phyloP scores from a whole-genome alignment of 2,888 invertebrate species.

The Eulithis testata region DNA sequence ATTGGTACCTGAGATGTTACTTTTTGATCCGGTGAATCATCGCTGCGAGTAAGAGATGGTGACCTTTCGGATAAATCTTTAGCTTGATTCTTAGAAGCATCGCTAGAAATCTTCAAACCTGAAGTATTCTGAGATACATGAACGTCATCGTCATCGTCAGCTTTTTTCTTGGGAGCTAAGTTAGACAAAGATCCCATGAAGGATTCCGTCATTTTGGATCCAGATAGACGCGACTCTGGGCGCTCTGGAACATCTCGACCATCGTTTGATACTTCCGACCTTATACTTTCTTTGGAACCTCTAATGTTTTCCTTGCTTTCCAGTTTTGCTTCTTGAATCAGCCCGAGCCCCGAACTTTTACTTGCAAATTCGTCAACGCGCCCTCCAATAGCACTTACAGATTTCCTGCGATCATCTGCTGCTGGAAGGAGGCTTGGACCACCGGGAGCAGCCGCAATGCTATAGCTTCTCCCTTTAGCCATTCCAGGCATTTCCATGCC shows the following conservation, averaged over 20 bases:
- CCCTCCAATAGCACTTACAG: slow-evolving; percentile 78
- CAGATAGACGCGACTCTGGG: slow-evolving; percentile 76
- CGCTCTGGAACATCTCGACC: slow-evolving; percentile 66
- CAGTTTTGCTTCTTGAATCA: slow-evolving; percentile 77
- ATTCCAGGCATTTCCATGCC: slow-evolving; percentile 71
- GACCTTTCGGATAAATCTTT: slow-evolving; percentile 77
- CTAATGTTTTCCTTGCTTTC: slow-evolving; percentile 75
- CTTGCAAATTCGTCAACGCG: slow-evolving; percentile 68
- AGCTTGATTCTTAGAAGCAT: slow-evolving; percentile 51
- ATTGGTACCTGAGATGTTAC: slow-evolving; percentile 55
- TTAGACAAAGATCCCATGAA: slow-evolving; percentile 74
- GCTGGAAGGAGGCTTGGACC: slow-evolving; percentile 73
- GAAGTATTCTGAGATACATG: slow-evolving; percentile 64
- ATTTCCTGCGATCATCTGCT: slow-evolving; percentile 81
- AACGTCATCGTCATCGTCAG: slow-evolving; percentile 78
- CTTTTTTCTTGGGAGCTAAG: slow-evolving; percentile 64
- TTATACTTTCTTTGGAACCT: slow-evolving; percentile 73
- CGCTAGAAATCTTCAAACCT: slow-evolving; percentile 52
- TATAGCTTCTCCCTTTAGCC: slow-evolving; percentile 82
- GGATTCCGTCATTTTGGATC: slow-evolving; percentile 80
- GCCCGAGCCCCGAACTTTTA: slow-evolving; percentile 71
- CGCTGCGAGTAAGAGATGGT: slow-evolving; percentile 78
- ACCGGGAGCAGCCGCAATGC: slow-evolving; percentile 80
- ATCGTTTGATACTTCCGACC: slow-evolving; percentile 67
- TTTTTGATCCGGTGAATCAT: slow-evolving; percentile 79